phyloP scores from a whole-genome alignment of 1,140 invertebrate species.

The Pygmarrhopalites habei region DNA sequence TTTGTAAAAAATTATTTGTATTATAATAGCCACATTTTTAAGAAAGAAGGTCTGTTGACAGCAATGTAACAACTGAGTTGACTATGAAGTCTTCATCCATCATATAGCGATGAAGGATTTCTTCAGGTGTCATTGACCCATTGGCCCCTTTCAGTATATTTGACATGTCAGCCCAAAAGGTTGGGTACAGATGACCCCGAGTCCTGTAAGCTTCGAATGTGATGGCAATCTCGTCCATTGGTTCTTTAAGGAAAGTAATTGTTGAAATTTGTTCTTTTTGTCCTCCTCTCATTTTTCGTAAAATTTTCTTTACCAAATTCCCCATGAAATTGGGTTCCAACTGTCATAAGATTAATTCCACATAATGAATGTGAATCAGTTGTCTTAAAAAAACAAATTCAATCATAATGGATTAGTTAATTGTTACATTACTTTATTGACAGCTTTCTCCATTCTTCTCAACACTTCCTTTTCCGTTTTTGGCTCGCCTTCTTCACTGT shows the following conservation, averaged over 20 bases:
- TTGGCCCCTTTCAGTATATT: slow-evolving; percentile 3
- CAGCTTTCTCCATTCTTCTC: background rate
- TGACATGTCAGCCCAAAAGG: slow-evolving; percentile 26
- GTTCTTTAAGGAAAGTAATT: slow-evolving; percentile 7
- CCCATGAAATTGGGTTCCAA: slow-evolving; percentile 24
- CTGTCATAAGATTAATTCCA: slow-evolving; percentile 7
- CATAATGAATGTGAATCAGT: background rate
- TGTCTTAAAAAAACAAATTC: background rate
- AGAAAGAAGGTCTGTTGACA: background rate
- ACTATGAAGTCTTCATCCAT: background rate
- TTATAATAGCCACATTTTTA: too few species aligned
- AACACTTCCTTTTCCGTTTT: slow-evolving; percentile 1
- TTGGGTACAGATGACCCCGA: slow-evolving; percentile 11
- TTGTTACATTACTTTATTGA: slow-evolving; percentile 8
- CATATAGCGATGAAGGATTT: background rate
- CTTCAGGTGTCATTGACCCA: background rate
- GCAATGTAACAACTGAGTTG: background rate
- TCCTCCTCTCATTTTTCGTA: background rate
- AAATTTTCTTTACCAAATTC: slow-evolving; percentile 13
- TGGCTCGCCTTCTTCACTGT: background rate
- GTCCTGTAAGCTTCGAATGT: slow-evolving; percentile 14
- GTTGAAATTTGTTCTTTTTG: background rate
- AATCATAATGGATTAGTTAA: background rate
- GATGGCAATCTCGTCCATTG: slow-evolving; percentile 17
- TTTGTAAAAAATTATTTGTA: background rate